Conservation (phyloP, 2,113 vertebrate genomes). For the Dicerorhinus sumatrensis region DNA sequence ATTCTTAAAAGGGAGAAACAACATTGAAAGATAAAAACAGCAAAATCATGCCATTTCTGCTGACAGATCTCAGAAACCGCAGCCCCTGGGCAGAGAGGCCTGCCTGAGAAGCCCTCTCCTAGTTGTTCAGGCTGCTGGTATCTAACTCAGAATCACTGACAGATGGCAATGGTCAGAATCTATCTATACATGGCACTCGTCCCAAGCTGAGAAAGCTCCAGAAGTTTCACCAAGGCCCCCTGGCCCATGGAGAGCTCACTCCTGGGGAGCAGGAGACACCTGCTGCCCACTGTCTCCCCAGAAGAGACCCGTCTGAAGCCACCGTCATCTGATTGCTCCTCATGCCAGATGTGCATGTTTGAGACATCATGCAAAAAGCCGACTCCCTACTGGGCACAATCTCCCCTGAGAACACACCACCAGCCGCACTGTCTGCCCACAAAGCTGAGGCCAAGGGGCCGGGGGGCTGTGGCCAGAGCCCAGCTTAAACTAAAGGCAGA, state of each 20-base stretch:
- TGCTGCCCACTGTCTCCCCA: neutral
- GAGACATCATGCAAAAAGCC: fast-evolving
- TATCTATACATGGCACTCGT: neutral
- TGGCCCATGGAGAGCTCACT: neutral
- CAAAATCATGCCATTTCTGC: conserved; percentile 65
- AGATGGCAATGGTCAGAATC: neutral
- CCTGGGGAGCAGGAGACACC: neutral
- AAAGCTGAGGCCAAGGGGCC: neutral
- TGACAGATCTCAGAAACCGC: conserved; percentile 11
- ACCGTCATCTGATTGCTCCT: neutral
- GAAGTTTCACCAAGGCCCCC: neutral
- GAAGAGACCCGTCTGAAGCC: neutral
- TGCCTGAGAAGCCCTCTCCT: neutral
- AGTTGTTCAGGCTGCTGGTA: neutral
- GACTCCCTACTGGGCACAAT: neutral
- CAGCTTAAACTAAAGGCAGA: neutral
- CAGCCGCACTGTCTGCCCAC: fast-evolving
- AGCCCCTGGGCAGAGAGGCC: neutral
- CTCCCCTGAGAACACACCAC: neutral
- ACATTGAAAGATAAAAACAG: conserved; percentile 29
- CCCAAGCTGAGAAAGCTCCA: neutral
- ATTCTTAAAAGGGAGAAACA: conserved; percentile 61
- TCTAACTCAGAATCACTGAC: neutral
- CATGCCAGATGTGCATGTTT: neutral
- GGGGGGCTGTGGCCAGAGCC: neutral